Evolutionary conservation across 2,797 vertebrate species (phyloP).

Genomic region (Peromyscus melanophrys): DNA sequence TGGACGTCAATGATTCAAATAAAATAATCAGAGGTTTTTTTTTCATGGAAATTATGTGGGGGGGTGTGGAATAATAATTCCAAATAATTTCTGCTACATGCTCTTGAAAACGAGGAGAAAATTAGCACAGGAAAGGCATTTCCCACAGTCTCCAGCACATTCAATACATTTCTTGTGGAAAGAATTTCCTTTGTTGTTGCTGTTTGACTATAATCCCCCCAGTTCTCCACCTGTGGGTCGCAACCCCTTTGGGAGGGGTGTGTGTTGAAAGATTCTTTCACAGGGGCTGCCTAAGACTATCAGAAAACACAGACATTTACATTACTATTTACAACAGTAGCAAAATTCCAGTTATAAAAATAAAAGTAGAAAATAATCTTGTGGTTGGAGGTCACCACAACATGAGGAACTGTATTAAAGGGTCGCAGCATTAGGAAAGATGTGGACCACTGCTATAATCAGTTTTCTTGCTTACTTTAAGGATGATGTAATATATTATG

Average conservation of each 20-base stretch:
- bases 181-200: not conserved
- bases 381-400: not conserved
- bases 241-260: not conserved
- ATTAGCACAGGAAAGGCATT: slow-evolving; percentile 32
- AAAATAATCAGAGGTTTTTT: not conserved
- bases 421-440: not conserved
- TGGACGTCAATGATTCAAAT: not conserved
- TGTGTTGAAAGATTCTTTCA: not conserved
- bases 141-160: not conserved
- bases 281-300: not conserved
- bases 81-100: not conserved
- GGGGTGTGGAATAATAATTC: not conserved
- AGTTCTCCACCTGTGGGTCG: not conserved
- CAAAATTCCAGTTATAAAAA: not conserved
- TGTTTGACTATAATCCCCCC: not conserved
- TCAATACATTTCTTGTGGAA: not conserved
- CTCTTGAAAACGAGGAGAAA: slow-evolving; percentile 28
- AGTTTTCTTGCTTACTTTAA: slow-evolving; percentile 40
- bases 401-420: not conserved
- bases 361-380: not conserved
- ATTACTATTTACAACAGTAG: not conserved
- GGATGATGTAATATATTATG: not conserved
- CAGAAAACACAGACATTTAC: not conserved
- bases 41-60: not conserved
- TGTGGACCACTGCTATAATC: not conserved